Percentiles rank a stretch among this genome's conserved stretches.
These are phyloP conservation scores for Cheilosia variabilis DNA, from an alignment of 2,888 invertebrate species.

Conservation along the genomic window DNA sequence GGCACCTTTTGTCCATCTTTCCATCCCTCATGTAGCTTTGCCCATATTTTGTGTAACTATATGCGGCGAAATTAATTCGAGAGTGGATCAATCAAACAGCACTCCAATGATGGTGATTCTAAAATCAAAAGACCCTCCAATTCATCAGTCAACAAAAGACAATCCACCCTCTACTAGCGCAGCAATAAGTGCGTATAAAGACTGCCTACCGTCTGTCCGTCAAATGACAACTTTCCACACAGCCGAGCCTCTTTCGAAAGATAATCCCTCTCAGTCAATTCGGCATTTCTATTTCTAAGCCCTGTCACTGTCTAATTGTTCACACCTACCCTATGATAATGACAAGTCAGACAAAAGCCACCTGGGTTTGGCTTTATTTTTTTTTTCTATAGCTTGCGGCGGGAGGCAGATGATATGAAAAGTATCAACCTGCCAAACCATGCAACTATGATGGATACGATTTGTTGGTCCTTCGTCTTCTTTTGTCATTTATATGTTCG, in stretches of 20 bases:
- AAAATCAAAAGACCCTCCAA: no score
- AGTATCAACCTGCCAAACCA: conserved; percentile 36
- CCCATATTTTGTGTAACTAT: no score
- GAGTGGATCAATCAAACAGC: no score
- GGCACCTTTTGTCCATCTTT: no score
- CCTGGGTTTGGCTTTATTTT: conserved; percentile 6
- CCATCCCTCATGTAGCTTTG: no score
- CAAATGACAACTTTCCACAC: not conserved
- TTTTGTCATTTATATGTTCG: conserved; percentile 61
- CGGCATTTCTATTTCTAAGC: conserved; percentile 36
- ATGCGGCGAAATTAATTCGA: no score
- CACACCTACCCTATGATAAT: conserved; percentile 31
- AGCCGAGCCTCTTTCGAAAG: not conserved
- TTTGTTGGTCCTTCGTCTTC: conserved; percentile 59
- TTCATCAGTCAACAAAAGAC: no score
- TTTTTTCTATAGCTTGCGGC: not conserved
- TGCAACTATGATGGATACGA: conserved; percentile 63
- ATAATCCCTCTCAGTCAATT: conserved; percentile 52
- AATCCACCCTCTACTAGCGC: not conserved
- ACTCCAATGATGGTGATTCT: no score
- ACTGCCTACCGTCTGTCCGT: not conserved
- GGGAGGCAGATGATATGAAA: conserved; percentile 29
- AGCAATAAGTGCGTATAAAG: not conserved
- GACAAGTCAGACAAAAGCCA: conserved; percentile 32
- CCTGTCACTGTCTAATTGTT: conserved; percentile 48